Base-by-base conservation (phyloP, 1,140 invertebrate species). In the Trachymyrmex septentrionalis region DNA sequence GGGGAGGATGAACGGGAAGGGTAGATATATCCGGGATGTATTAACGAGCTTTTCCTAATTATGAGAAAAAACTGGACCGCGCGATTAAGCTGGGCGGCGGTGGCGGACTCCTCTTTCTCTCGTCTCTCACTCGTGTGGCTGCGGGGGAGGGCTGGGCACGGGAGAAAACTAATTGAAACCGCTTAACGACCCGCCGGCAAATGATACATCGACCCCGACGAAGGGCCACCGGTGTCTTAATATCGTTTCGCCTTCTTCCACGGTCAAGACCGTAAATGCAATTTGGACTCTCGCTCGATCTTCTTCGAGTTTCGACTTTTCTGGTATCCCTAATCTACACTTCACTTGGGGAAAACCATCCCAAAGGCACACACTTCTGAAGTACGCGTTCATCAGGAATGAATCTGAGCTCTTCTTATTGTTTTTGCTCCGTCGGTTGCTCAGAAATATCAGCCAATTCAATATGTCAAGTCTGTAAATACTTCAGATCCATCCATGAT, bases 111-210 rank as follows among this genome's bases (percentile, higher is more conserved):
- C 59, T 63, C 24, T 63, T 61, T 50, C 21, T 48, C 69, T 80
- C 34, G 14, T 69, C 72, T 64, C 34, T 67, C 66, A 61, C 73
- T 80, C 61, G 72, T 59, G 91, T 92, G 90, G 92, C 87, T 77
- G 90, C 44, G 86, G 85, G 88, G 87, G 75, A 87, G 86, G 86
- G 92, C 78, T 91, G 91, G 48, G 92, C 64, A 86, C 80, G 93
- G 93, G 94, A 69, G 66, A 94, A 95, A 95, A 95, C 94, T 95
- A 95, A 95, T 95, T 95, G 95, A 95, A 95, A 95, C 92, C 94
- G 93, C 94, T 94, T 95, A 95, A 95, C 94, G 95, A 95, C 93
- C 93, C 92, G 91, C 90, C 90, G 92, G 92, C 93, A 94, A 95
- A 95, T 95, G 95, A 95, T 95, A 95, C 94, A 95, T 95, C 93